Percentiles rank a stretch among this genome's conserved stretches.
Conservation (phyloP, 1,140 invertebrate species). For the Lysiphlebus fabarum region DNA sequence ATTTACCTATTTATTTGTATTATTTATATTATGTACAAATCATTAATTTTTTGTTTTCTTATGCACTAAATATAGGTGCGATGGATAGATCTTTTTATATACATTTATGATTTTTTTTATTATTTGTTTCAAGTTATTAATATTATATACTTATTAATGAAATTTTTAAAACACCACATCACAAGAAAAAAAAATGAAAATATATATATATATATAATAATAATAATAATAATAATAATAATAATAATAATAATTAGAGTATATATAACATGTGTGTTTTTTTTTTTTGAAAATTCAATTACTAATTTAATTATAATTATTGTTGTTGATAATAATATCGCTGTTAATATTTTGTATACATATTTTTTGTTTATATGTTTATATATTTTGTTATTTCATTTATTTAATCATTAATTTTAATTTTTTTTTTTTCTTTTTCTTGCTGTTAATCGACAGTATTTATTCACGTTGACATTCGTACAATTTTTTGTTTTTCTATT, state of each 20-base stretch:
- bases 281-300: conserved; percentile 15
- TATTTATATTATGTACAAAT: conserved; percentile 47
- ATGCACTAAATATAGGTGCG: conserved; percentile 31
- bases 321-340: conserved; percentile 6
- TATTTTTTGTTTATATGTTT: not conserved
- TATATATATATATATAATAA: conserved; percentile 7
- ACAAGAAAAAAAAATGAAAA: conserved; percentile 16
- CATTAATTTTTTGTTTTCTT: conserved; percentile 33
- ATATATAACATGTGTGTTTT: not conserved
- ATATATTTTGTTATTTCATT: conserved; percentile 17
- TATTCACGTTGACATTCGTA: no score
- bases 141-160: conserved; percentile 18
- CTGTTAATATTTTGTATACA: conserved; percentile 1
- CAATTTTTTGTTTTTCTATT: conserved; percentile 18
- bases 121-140: conserved; percentile 2
- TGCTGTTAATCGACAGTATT: conserved; percentile 9
- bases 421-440: conserved; percentile 6
- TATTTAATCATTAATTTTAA: conserved; percentile 24
- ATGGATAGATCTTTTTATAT: conserved; percentile 41
- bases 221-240: not conserved
- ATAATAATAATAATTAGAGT: not conserved
- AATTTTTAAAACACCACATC: conserved; percentile 15
- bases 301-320: conserved; percentile 5
- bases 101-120: conserved; percentile 37
- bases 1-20: conserved; percentile 40